A percentile compares a stretch with the other conserved stretches of the same genome.
Evolutionary conservation across 2,113 vertebrate species (phyloP).

Genomic region (Phyllostomus hastatus): DNA sequence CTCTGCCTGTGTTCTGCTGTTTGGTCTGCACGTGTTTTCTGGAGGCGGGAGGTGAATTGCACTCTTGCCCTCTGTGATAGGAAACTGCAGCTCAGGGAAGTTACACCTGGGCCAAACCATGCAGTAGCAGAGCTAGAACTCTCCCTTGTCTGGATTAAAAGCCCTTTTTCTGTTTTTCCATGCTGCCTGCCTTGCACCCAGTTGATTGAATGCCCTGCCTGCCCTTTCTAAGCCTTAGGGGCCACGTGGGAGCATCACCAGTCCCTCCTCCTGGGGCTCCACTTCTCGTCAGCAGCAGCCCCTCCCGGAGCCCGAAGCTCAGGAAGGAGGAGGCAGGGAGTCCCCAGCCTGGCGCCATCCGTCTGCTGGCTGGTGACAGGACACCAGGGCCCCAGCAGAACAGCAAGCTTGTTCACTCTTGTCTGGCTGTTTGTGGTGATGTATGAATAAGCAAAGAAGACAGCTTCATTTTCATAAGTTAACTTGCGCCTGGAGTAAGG

Average conservation of each 20-base stretch:
- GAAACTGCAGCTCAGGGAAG: background rate
- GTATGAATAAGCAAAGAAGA: constrained; percentile 79
- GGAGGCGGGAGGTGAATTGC: background rate
- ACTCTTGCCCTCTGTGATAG: background rate
- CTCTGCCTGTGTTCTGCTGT: background rate
- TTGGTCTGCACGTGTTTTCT: background rate
- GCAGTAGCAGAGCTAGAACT: background rate
- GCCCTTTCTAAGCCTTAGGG: rapidly evolving
- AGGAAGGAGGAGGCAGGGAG: background rate
- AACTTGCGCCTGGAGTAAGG: constrained; percentile 75
- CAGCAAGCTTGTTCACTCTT: constrained; percentile 68
- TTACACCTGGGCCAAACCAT: background rate
- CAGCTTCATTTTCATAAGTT: constrained; percentile 82
- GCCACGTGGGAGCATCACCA: rapidly evolving
- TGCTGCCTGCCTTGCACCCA: too few species aligned
- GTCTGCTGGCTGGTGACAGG: constrained; percentile 35
- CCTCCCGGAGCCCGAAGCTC: background rate
- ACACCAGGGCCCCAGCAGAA: constrained; percentile 41
- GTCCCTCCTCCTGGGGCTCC: background rate
- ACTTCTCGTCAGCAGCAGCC: background rate
- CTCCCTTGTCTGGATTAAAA: background rate
- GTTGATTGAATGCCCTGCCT: background rate
- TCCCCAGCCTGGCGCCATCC: constrained; percentile 25
- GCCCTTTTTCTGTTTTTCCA: background rate
- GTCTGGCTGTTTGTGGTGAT: constrained; percentile 79